These are phyloP conservation scores for Forbesichthys agassizii DNA, from an alignment of 2,113 vertebrate genomes.

Conservation along the genomic window DNA sequence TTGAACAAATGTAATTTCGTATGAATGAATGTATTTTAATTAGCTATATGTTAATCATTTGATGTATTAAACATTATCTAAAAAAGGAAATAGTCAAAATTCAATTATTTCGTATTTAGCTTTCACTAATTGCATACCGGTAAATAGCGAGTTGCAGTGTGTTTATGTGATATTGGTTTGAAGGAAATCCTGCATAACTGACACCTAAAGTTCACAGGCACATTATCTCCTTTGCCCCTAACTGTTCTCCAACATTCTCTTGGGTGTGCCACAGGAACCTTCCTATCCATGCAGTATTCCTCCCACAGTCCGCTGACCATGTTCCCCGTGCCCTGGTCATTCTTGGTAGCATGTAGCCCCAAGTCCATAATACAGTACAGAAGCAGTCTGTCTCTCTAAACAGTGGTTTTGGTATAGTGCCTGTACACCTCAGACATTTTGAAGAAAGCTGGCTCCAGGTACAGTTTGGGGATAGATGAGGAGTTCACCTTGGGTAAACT, in stretches of 20 bases:
- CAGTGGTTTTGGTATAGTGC: conserved; percentile 41
- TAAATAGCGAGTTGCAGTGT: not conserved
- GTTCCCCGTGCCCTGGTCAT: conserved; percentile 22
- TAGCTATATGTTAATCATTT: not conserved
- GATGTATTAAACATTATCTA: not conserved
- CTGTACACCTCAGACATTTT: conserved; percentile 53
- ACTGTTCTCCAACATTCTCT: not conserved
- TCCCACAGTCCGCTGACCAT: conserved; percentile 44
- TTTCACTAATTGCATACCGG: not conserved
- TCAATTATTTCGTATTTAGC: not conserved
- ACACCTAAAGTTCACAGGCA: not conserved
- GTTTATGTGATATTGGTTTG: not conserved
- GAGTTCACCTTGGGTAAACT: conserved; percentile 39
- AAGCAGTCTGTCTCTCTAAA: conserved; percentile 7
- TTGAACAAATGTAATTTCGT: too few species aligned
- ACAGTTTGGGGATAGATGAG: conserved; percentile 24
- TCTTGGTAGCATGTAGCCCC: conserved; percentile 28
- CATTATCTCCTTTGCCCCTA: not conserved
- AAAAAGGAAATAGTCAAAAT: too few species aligned
- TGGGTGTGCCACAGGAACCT: not conserved
- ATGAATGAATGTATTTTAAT: not conserved
- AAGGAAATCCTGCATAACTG: not conserved
- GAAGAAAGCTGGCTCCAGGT: conserved; percentile 45
- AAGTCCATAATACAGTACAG: conserved; percentile 48
- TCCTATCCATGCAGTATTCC: conserved; percentile 44